These are phyloP conservation scores for Diacarnus erythraeanus DNA, from an alignment of 37 sponge, comb jelly and placozoan species.

Conservation along the genomic window DNA sequence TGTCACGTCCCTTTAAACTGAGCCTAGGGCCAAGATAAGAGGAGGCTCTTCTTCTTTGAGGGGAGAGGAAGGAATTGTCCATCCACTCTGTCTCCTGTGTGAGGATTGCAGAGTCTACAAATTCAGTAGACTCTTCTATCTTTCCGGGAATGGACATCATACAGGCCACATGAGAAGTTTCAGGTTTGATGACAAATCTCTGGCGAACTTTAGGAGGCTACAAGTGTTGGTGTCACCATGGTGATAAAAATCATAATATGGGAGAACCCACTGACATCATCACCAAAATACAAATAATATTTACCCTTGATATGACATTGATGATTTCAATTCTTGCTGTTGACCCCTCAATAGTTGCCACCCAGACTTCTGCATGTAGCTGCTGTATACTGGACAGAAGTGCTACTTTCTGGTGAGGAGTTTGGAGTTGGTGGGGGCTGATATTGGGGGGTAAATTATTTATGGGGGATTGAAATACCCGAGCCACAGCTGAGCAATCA, in stretches of 20 bases:
- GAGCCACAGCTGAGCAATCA: constrained; percentile 17
- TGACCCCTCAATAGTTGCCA: constrained; percentile 38
- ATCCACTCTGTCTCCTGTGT: constrained; percentile 27
- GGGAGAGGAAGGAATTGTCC: not conserved
- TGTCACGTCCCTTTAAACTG: not conserved
- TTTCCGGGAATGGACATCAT: constrained; percentile 45
- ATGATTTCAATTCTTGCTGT: constrained; percentile 42
- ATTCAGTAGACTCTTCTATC: constrained; percentile 24
- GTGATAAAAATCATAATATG: no score
- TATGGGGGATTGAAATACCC: constrained; percentile 19
- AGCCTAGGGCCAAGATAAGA: not conserved
- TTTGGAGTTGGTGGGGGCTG: not conserved
- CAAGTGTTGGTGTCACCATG: not conserved
- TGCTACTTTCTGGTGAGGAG: not conserved
- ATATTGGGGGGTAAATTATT: constrained; percentile 10
- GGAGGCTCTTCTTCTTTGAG: not conserved
- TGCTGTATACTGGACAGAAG: constrained; percentile 14
- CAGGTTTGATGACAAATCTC: constrained; percentile 23
- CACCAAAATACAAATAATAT: not conserved
- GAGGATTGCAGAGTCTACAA: not conserved
- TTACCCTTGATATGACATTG: constrained; percentile 47
- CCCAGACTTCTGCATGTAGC: constrained; percentile 53
- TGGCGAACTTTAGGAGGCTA: constrained; percentile 38
- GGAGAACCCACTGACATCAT: no score
- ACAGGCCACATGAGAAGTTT: constrained; percentile 21